A percentile compares a stretch with the other conserved stretches of the same genome.
These are phyloP conservation scores for Drosophila stalkeri DNA, from an alignment of 2,888 invertebrate genomes.

Conservation along the genomic window DNA sequence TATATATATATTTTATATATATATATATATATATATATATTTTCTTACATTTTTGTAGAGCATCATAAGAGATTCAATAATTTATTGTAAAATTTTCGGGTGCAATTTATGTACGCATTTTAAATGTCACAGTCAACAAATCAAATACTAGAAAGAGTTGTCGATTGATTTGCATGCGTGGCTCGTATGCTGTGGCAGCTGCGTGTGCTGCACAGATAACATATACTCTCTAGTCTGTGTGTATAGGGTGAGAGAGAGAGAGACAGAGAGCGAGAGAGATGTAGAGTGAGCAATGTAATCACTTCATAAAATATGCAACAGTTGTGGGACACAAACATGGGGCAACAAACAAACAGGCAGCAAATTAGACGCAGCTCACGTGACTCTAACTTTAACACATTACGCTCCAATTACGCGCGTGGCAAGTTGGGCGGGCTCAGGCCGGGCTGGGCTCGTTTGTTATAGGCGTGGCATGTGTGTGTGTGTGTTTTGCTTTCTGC, in stretches of 20 bases:
- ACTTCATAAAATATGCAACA: conserved; percentile 76
- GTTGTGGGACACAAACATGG: conserved; percentile 45
- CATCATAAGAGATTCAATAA: neutral
- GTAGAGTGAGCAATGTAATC: conserved; percentile 56
- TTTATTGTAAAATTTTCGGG: neutral
- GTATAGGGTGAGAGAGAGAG: neutral
- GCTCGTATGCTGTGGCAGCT: neutral
- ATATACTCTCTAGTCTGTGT: neutral
- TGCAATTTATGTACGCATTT: neutral
- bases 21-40: no score
- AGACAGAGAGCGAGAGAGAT: neutral
- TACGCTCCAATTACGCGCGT: conserved; percentile 75
- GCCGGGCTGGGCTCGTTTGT: neutral
- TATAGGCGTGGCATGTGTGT: conserved; percentile 1
- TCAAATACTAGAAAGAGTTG: conserved; percentile 13
- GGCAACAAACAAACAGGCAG: conserved; percentile 49
- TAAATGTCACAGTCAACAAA: conserved; percentile 5
- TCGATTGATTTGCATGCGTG: conserved; percentile 28
- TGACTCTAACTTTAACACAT: conserved; percentile 75
- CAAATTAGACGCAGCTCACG: conserved; percentile 71
- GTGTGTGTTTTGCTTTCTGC: conserved; percentile 64
- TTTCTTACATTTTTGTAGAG: neutral
- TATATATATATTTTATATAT: no score
- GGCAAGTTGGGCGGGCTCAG: neutral
- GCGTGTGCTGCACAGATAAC: neutral